phyloP scores from a whole-genome alignment of 1,140 invertebrate genomes.

The Chironomus striatipennis region DNA sequence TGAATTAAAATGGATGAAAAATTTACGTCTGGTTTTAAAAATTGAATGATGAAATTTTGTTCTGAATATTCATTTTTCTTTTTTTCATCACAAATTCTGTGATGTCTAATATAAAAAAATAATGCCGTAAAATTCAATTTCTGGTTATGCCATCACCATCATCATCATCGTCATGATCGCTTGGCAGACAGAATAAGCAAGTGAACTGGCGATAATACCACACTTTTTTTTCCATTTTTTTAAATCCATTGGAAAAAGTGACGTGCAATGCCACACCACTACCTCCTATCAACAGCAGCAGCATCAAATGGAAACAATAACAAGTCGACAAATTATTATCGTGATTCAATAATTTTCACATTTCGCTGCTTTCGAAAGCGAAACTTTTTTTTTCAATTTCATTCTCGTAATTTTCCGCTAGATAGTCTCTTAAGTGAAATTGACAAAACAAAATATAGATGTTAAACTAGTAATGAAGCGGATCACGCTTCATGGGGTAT shows the following conservation, averaged over 20 bases:
- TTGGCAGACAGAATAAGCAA: no score
- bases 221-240: background rate
- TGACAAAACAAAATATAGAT: background rate
- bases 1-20: no score
- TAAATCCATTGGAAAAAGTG: background rate
- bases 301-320: background rate
- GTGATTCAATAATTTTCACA: conserved; percentile 19
- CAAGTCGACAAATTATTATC: background rate
- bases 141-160: no score
- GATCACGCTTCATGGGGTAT: no score
- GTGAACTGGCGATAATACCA: background rate
- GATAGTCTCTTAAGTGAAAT: background rate
- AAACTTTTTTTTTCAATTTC: conserved; percentile 6
- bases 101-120: no score
- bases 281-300: background rate
- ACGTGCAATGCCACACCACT: background rate
- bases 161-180: no score
- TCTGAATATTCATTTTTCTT: no score
- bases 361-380: conserved; percentile 16
- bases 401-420: background rate
- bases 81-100: no score
- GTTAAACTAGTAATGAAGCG: no score
- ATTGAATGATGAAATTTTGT: no score
- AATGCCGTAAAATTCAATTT: no score
- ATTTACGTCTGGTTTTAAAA: no score